phyloP scores from a whole-genome alignment of 2,113 vertebrate species.

The Falcunculus frontatus region DNA sequence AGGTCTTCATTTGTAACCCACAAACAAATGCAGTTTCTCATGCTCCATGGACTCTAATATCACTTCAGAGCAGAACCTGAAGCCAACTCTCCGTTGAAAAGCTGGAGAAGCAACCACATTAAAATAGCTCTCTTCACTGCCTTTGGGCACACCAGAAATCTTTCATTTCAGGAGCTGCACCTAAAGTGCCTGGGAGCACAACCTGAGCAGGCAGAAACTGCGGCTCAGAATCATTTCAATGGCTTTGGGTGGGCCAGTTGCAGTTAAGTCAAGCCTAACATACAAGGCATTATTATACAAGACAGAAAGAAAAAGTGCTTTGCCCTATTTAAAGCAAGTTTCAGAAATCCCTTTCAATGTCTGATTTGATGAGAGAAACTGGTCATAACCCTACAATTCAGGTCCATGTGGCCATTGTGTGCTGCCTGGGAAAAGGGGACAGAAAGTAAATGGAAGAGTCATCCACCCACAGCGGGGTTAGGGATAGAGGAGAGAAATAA shows the following conservation, averaged over 20 bases:
- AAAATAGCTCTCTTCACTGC: background rate
- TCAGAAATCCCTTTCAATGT: background rate
- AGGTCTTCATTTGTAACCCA: slow-evolving; percentile 58
- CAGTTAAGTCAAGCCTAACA: slow-evolving; percentile 22
- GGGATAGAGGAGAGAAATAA: background rate
- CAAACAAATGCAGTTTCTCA: slow-evolving; percentile 57
- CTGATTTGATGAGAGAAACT: background rate
- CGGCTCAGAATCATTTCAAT: background rate
- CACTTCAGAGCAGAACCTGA: slow-evolving; percentile 1
- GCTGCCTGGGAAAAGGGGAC: background rate
- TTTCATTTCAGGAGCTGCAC: slow-evolving; percentile 26
- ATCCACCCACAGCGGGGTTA: no score
- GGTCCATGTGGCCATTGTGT: rapidly evolving
- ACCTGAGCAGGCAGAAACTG: background rate
- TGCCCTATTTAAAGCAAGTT: background rate
- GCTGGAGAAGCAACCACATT: background rate
- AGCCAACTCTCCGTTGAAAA: background rate
- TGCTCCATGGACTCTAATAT: slow-evolving; percentile 34
- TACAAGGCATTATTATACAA: background rate
- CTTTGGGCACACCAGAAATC: slow-evolving; percentile 27
- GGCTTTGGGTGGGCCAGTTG: background rate
- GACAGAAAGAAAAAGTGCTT: background rate
- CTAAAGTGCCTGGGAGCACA: background rate
- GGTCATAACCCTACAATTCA: background rate
- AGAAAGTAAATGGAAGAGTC: background rate